A percentile compares a stretch with the other conserved stretches of the same genome.
Conservation (phyloP, 2,113 vertebrate species). For the Pleuronectes platessa region DNA sequence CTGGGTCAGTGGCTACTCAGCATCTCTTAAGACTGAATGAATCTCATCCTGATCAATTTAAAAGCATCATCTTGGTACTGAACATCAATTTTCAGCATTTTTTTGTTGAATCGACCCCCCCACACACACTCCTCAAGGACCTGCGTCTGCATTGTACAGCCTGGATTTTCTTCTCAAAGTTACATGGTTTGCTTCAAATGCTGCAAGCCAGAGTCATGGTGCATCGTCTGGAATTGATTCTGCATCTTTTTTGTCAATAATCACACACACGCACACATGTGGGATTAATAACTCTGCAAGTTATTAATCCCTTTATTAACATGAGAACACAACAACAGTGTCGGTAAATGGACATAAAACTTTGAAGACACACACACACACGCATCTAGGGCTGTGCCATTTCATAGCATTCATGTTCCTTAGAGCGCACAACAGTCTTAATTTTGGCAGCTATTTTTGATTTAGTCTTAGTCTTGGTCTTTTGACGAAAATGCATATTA, state of each 20-base stretch:
- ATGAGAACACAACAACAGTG: neutral
- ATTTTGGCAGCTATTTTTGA: too few relatives aligned
- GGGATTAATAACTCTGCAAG: neutral
- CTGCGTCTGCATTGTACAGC: neutral
- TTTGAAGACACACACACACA: too few relatives aligned
- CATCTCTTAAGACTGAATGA: conserved; percentile 14
- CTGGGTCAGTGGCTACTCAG: conserved; percentile 49
- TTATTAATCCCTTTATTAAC: conserved; percentile 13
- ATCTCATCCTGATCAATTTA: conserved; percentile 12
- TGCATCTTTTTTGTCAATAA: neutral
- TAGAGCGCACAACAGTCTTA: too few relatives aligned
- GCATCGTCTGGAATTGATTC: neutral
- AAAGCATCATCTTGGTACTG: conserved; percentile 9
- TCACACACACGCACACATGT: conserved; percentile 10
- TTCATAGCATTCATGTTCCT: too few relatives aligned
- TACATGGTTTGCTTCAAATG: neutral
- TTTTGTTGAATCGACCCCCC: neutral
- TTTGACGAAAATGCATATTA: too few relatives aligned
- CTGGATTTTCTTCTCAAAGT: neutral
- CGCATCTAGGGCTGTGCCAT: neutral
- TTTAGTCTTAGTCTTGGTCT: too few relatives aligned
- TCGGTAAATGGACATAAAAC: neutral
- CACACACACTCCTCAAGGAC: conserved; percentile 18
- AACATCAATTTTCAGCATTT: conserved; percentile 22
- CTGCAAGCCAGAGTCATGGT: neutral